phyloP scores from a whole-genome alignment of 2,888 invertebrate genomes.

The Unio delphinus region DNA sequence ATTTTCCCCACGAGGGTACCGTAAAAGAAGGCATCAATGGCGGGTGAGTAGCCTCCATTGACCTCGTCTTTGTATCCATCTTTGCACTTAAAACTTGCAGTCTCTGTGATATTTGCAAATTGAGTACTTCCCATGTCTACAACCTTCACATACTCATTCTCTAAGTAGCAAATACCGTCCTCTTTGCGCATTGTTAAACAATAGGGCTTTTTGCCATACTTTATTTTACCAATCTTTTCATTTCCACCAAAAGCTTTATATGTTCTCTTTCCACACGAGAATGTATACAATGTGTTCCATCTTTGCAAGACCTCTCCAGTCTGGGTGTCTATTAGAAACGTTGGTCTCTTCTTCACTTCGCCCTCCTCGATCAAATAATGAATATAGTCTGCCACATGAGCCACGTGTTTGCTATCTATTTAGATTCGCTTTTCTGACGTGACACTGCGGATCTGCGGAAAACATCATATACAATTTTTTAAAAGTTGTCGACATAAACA shows the following conservation, averaged over 20 bases:
- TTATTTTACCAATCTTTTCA: constrained; percentile 35
- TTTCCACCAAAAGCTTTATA: constrained; percentile 41
- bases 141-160: constrained; percentile 45
- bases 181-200: constrained; percentile 22
- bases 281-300: constrained; percentile 35
- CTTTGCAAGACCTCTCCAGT: constrained; percentile 26
- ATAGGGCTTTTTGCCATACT: constrained; percentile 29
- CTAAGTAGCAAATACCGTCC: constrained; percentile 34
- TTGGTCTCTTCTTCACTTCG: constrained; percentile 24
- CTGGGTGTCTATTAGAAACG: constrained; percentile 40
- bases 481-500: no score
- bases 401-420: constrained; percentile 12
- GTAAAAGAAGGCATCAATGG: constrained; percentile 42
- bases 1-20: constrained; percentile 41
- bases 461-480: no score
- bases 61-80: constrained; percentile 32
- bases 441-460: constrained; percentile 3
- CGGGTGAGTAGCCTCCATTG: constrained; percentile 45
- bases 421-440: constrained; percentile 11
- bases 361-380: constrained; percentile 19
- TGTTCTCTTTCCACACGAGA: constrained; percentile 8
- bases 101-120: constrained; percentile 15
- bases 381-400: constrained; percentile 20
- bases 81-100: constrained; percentile 31
- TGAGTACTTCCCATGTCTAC: constrained; percentile 30